Evolutionary conservation across 2,113 vertebrate species (phyloP), one percentile per base, ranked within the genome.

Genomic region (Grammomys surdaster): DNA sequence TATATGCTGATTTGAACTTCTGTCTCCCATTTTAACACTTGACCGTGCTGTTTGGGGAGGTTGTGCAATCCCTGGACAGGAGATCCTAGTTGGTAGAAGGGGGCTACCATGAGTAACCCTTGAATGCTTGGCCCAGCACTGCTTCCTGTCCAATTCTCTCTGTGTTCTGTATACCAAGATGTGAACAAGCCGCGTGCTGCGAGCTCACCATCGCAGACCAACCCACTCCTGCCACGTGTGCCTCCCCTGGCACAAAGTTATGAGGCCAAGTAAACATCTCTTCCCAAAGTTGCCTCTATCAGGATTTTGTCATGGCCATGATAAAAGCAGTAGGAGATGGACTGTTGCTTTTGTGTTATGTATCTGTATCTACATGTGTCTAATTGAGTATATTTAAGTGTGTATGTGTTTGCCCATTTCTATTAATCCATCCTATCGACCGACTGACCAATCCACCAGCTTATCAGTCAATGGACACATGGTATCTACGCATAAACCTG

Each of bases 1-100:
- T 33, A 26, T 0, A 0, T 46, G 58, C 4, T 31, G 36, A 7
- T 7, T 31, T 10, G 58, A 85, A 17, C 0, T 1, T 43, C 31
- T 28, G 56, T 9, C 40, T 19, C 58, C 58, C n/a, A 28, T 10
- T 26, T 40, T 13, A 63, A 63, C 56, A 40, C 5, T n/a, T 40
- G 36, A 5, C 24, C 13, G 81, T 84, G 24, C 24, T 65, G 58
- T 31, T 31, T 43, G 58, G 51, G 51, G 31, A 63, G 36, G 40
- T 31, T 85, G 81, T 46, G 13, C 24, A 40, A 65, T 63, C 40
- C 56, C 40, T 46, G 24, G 3, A 17, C 40, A 63, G 22, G 4
- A 31, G 13, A n/a, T 14, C n/a, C 58, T 43, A 43, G 24, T 26
- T 17, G 24, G n/a, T 28, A 84, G 81, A 26, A 12, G 22, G 36